phyloP scores from a whole-genome alignment of 2,888 invertebrate genomes.

The Drosophila diplacantha region DNA sequence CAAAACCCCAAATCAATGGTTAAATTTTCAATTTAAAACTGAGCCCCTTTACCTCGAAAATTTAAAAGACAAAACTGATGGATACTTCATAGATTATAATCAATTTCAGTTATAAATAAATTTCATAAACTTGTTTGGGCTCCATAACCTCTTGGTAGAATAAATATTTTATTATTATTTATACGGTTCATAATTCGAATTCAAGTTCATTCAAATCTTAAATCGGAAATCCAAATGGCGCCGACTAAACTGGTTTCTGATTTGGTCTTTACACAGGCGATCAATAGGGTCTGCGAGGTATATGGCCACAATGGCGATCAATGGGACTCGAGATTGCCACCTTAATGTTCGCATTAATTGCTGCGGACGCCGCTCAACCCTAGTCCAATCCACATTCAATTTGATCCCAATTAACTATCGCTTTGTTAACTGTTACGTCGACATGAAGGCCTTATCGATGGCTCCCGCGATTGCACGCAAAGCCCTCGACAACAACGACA shows the following conservation, averaged over 20 bases:
- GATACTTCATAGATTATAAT: slow-evolving; percentile 13
- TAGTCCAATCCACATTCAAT: slow-evolving; percentile 11
- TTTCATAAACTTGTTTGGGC: slow-evolving; percentile 13
- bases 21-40: slow-evolving; percentile 7
- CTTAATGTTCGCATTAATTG: slow-evolving; percentile 4
- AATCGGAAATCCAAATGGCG: background rate
- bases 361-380: background rate
- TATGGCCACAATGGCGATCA: background rate
- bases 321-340: background rate
- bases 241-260: slow-evolving; percentile 2
- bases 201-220: slow-evolving; percentile 16
- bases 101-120: slow-evolving; percentile 26
- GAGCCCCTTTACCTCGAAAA: background rate
- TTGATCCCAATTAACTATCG: slow-evolving; percentile 35
- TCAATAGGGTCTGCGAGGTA: background rate
- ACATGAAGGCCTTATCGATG: slow-evolving; percentile 26
- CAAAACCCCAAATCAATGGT: background rate
- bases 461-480: slow-evolving; percentile 20
- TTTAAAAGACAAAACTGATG: background rate
- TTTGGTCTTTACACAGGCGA: background rate
- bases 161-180: slow-evolving; percentile 14
- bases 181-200: slow-evolving; percentile 19
- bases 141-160: background rate
- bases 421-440: slow-evolving; percentile 22
- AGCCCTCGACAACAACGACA: slow-evolving; percentile 13